Conservation (phyloP, 2,113 vertebrate genomes). For the Alectura lathami region DNA sequence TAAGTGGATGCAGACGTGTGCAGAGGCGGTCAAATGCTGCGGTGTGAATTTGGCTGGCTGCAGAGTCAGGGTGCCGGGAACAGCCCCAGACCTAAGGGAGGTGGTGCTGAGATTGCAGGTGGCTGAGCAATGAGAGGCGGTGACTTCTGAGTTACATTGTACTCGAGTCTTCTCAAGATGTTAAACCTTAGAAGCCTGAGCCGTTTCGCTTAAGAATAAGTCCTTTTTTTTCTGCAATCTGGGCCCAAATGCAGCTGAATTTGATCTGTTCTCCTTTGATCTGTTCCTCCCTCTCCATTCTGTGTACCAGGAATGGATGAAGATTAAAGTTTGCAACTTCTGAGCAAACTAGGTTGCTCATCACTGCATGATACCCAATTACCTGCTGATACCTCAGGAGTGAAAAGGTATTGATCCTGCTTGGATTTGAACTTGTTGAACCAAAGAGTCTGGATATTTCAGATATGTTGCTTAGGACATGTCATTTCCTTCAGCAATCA, state of each 20-base stretch:
- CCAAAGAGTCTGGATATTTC: constrained; percentile 15
- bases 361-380: constrained; percentile 54
- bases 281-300: constrained; percentile 46
- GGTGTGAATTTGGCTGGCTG: neutral
- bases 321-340: constrained; percentile 68
- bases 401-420: constrained; percentile 56
- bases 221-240: constrained; percentile 40
- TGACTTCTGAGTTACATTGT: neutral
- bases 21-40: neutral
- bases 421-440: constrained; percentile 51
- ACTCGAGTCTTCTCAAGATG: neutral
- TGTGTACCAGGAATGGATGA: constrained; percentile 16
- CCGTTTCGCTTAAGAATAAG: constrained; percentile 49
- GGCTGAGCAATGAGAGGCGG: neutral
- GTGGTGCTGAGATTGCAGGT: fast-evolving
- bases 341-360: constrained; percentile 62
- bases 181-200: neutral
- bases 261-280: constrained; percentile 61
- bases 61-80: fast-evolving
- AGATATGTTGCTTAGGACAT: neutral
- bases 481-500: constrained; percentile 5
- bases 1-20: fast-evolving
- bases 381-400: constrained; percentile 55
- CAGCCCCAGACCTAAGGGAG: neutral
- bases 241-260: constrained; percentile 39